Conservation (phyloP, 2,888 invertebrate genomes). For the Pterostichus niger region DNA sequence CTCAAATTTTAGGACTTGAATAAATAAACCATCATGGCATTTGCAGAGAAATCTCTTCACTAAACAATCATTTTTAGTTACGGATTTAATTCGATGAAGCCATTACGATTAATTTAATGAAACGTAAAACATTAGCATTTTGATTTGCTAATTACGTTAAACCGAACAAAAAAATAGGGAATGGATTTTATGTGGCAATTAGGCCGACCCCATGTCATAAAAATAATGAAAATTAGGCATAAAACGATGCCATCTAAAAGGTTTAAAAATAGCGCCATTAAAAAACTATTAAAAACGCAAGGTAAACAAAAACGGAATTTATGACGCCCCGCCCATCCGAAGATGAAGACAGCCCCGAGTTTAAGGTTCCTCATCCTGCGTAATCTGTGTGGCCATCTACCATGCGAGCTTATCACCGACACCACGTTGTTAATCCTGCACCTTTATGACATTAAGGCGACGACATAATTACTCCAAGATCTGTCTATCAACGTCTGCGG, state of each 20-base stretch:
- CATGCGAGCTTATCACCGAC: background rate
- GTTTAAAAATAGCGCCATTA: constrained; percentile 66
- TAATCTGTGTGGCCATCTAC: constrained; percentile 31
- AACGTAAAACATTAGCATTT: constrained; percentile 61
- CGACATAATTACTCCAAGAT: constrained; percentile 20
- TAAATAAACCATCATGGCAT: constrained; percentile 12
- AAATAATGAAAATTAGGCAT: constrained; percentile 67
- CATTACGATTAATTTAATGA: background rate
- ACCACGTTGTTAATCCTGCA: constrained; percentile 17
- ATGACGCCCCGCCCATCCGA: constrained; percentile 28
- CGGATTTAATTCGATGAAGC: constrained; percentile 5
- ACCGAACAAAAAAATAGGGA: constrained; percentile 24
- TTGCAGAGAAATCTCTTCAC: constrained; percentile 27
- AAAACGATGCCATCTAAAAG: constrained; percentile 60
- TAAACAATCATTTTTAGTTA: constrained; percentile 12
- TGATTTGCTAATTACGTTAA: constrained; percentile 60
- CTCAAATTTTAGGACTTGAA: constrained; percentile 45
- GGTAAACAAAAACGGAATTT: constrained; percentile 62
- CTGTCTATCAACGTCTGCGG: no score
- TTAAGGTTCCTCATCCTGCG: background rate
- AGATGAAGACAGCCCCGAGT: constrained; percentile 20
- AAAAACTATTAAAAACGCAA: constrained; percentile 63
- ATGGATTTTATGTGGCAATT: constrained; percentile 59
- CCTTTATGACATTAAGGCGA: constrained; percentile 32
- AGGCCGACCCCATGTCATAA: constrained; percentile 55